A percentile compares a stretch with the other conserved stretches of the same genome.
Conservation (phyloP, 2,888 invertebrate species). For the Sinhomidia bicolor region DNA sequence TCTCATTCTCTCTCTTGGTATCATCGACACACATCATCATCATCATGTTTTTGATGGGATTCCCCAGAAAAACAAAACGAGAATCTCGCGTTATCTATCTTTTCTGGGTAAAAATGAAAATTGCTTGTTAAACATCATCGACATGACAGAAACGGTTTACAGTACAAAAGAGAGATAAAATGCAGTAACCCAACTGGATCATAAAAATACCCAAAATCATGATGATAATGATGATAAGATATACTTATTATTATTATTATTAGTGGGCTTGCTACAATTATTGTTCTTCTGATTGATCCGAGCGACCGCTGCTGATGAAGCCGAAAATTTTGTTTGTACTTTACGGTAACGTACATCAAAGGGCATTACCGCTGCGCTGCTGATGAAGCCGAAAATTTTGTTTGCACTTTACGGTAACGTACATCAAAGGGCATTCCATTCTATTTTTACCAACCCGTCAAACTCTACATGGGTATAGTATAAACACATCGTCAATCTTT, state of each 20-base stretch:
- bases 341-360: not conserved
- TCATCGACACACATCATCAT: conserved; percentile 16
- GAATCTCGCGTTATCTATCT: not conserved
- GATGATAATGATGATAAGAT: too few species aligned
- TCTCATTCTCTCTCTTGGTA: not conserved
- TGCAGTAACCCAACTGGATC: not conserved
- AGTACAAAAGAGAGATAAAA: not conserved
- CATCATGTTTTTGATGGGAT: conserved; percentile 20
- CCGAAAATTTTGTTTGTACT: not conserved
- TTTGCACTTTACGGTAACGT: too few species aligned
- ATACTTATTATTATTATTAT: too few species aligned
- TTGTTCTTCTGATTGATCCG: not conserved
- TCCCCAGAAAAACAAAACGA: conserved; percentile 25
- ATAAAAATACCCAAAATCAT: not conserved
- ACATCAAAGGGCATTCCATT: too few species aligned
- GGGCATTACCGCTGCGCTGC: not conserved
- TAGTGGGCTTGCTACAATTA: too few species aligned
- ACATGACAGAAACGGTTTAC: not conserved
- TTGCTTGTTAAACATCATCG: not conserved
- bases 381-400: not conserved
- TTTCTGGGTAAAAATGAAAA: conserved; percentile 14
- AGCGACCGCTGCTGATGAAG: too few species aligned
- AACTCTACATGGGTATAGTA: too few species aligned
- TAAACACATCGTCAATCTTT: too few species aligned
- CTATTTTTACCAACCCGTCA: too few species aligned